Percentiles rank a stretch among this genome's conserved stretches.
phyloP scores from a whole-genome alignment of 2,888 invertebrate species.

The Pseudeuparius sepicola region DNA sequence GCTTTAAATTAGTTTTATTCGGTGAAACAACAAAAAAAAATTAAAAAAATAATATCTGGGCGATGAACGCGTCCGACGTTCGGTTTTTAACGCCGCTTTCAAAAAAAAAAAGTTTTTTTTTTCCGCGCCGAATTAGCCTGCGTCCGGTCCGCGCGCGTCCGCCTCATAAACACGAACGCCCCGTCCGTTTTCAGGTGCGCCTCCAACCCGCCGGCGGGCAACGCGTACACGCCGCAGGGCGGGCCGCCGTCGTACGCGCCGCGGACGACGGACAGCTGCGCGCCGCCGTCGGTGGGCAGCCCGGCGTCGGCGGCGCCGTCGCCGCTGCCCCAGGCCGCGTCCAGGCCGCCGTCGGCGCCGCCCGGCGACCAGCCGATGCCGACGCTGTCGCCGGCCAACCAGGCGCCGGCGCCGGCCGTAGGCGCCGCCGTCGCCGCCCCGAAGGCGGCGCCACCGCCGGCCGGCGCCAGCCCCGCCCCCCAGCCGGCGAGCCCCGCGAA shows the following conservation, averaged over 20 bases:
- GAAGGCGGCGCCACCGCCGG: constrained; percentile 20
- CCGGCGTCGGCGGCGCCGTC: constrained; percentile 51
- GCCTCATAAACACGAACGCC: no score
- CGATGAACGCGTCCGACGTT: no score
- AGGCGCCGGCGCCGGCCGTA: constrained; percentile 38
- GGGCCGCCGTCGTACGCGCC: constrained; percentile 61
- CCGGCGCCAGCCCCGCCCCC: constrained; percentile 20
- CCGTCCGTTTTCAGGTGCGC: no score
- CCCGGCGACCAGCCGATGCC: constrained; percentile 58
- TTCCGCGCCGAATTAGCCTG: no score
- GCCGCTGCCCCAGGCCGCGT: constrained; percentile 57
- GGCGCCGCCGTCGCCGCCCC: constrained; percentile 24
- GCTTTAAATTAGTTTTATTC: no score
- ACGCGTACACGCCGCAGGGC: constrained; percentile 50
- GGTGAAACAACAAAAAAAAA: no score
- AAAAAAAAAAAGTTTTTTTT: no score
- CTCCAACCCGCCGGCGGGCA: no score
- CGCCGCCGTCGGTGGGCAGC: constrained; percentile 47
- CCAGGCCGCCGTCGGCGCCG: constrained; percentile 44
- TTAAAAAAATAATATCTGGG: no score
- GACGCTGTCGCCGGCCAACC: constrained; percentile 53
- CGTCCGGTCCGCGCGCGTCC: no score
- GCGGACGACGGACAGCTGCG: constrained; percentile 47
- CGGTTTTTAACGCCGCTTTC: no score
- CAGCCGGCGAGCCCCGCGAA: no score